phyloP scores from a whole-genome alignment of 2,113 vertebrate species.

The Plecturocebus donacophilus region DNA sequence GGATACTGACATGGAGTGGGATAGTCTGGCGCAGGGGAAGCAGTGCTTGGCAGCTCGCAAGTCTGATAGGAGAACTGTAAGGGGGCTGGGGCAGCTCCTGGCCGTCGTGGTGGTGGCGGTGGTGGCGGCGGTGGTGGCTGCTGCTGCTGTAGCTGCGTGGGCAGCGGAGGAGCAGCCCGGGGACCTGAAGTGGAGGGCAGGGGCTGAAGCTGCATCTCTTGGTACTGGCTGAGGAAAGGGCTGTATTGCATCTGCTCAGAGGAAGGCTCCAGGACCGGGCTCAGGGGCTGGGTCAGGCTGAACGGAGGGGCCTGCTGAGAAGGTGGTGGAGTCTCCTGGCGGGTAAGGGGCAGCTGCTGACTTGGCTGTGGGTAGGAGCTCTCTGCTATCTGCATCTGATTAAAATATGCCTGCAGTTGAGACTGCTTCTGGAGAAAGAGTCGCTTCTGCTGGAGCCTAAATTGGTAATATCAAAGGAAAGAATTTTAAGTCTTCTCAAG shows the following conservation, averaged over 20 bases:
- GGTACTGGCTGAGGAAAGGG: constrained; percentile 85
- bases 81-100: constrained; percentile 71
- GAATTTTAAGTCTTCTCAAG: not conserved
- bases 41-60: constrained; percentile 81
- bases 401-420: constrained; percentile 96
- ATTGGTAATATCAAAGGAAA: constrained; percentile 48
- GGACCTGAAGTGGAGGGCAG: constrained; percentile 83
- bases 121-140: constrained; percentile 72
- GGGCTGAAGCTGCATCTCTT: constrained; percentile 86
- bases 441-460: constrained; percentile 96
- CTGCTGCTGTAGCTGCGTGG: constrained; percentile 71
- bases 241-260: constrained; percentile 86
- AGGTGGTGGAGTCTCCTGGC: constrained; percentile 73
- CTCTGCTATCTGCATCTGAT: constrained; percentile 99
- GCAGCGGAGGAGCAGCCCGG: constrained; percentile 79
- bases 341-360: constrained; percentile 82
- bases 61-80: constrained; percentile 88
- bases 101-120: constrained; percentile 58
- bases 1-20: constrained; percentile 86
- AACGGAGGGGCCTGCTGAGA: constrained; percentile 66
- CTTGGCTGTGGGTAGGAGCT: constrained; percentile 85
- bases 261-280: constrained; percentile 87
- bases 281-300: constrained; percentile 85
- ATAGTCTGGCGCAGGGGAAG: constrained; percentile 83
- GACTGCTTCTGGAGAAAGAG: constrained; percentile 96